Base-by-base conservation (phyloP, 2,113 vertebrate species). In the Patagioenas fasciata region DNA sequence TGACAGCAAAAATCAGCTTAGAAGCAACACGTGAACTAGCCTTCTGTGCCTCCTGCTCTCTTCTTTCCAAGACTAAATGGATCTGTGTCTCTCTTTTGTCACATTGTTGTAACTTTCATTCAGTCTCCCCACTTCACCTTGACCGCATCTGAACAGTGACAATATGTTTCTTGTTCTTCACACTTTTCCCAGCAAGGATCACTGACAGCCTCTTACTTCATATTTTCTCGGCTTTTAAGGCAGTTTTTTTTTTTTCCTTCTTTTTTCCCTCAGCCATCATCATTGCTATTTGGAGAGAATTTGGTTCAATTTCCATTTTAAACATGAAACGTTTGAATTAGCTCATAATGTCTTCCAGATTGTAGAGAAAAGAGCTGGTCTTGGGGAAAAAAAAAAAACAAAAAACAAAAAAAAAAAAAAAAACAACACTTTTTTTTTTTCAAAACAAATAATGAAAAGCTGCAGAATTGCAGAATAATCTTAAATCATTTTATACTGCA, bases 1-100 rank as follows among this genome's bases (percentile, higher is more conserved):
- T 93, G 93, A 97, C 96, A 96, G 80, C 81, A 97, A 97, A 96
- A 95, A 97, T 85, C 96, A 95, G 85, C 95, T 97, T 91, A 91
- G 94, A 95, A 97, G 89, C 70, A 92, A 93, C 86, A 96, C 5
- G 12, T 88, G 79, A 95, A 75, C 94, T 81, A 96, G 93, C 74
- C 91, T 96, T 97, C 96, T 90, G 92, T 67, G 88, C 69, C 95
- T 97, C 95, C 93, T 96, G 87, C 94, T 96, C 82, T 94, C 77
- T 95, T 93, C 81, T 73, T 80, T 92, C 82, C 92, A 94, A 80
- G 82, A 95, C 71, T 96, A 95, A 97, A 97, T 94, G 84, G 96
- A 89, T 97, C 93, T 95, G 70, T 95, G 92, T 94, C 86, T 97
- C 80, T 97, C 94, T 94, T 92, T 97, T 98, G 94, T 96, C 91